Conservation (phyloP, 1,140 invertebrate species). For the Drosophila neocordata region DNA sequence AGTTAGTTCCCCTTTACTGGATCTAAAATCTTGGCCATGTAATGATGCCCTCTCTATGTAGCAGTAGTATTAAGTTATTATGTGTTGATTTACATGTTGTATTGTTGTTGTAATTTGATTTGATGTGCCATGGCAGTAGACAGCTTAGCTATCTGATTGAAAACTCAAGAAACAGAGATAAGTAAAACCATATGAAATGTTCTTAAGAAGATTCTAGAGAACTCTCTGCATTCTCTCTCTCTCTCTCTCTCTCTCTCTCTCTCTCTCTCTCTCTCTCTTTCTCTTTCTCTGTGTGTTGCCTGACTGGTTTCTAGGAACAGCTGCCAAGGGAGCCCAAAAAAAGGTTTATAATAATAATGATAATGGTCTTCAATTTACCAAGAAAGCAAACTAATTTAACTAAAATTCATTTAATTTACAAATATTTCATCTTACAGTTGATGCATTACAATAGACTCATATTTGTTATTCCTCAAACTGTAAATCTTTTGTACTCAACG, state of each 20-base stretch:
- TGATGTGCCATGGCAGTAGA: conserved; percentile 32
- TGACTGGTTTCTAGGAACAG: too few relatives aligned
- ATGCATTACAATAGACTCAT: neutral
- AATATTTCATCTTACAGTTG: neutral
- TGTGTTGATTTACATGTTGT: conserved; percentile 75
- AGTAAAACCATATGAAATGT: conserved; percentile 18
- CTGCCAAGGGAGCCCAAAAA: neutral
- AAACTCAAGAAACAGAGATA: conserved; percentile 33
- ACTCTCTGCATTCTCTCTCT: too few relatives aligned
- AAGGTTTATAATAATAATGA: neutral
- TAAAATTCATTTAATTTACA: neutral
- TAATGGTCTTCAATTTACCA: neutral
- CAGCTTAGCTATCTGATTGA: conserved; percentile 39
- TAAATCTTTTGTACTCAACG: conserved; percentile 38
- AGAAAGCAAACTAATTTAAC: neutral
- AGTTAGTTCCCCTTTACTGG: conserved; percentile 21
- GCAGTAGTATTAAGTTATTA: conserved; percentile 66
- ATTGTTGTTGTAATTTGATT: conserved; percentile 56
- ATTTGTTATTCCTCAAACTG: conserved; percentile 21
- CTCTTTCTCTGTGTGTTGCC: too few relatives aligned
- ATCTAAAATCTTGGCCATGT: conserved; percentile 11
- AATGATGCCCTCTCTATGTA: conserved; percentile 3
- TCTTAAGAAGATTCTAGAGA: neutral
- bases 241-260: too few relatives aligned
- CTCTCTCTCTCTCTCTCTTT: too few relatives aligned